Evolutionary conservation across 2,888 invertebrate species (phyloP).

Genomic region (Cosmia trapezina): DNA sequence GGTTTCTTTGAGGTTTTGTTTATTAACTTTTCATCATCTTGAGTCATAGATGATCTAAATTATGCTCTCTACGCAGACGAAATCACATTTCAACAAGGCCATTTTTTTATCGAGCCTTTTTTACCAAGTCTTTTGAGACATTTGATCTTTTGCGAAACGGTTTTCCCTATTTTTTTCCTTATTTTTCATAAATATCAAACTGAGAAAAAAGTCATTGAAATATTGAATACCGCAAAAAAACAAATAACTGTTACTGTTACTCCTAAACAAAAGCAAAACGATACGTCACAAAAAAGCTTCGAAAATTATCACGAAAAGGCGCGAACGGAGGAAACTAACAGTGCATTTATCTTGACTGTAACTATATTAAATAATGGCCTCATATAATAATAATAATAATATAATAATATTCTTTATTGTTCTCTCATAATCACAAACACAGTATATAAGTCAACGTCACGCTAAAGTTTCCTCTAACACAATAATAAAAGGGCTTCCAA

Average conservation of each 20-base stretch:
- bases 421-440: too few species aligned
- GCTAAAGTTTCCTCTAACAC: conserved; percentile 56
- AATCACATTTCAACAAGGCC: neutral
- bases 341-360: conserved; percentile 54
- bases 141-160: conserved; percentile 7
- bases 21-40: neutral
- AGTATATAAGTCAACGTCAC: conserved; percentile 62
- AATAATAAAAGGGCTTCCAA: conserved; percentile 61
- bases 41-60: neutral
- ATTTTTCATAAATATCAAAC: neutral
- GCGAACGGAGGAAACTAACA: conserved; percentile 23
- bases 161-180: conserved; percentile 1
- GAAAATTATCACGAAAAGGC: conserved; percentile 33
- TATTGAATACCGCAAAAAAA: conserved; percentile 6
- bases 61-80: neutral
- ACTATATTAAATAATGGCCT: conserved; percentile 57
- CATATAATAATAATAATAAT: too few species aligned
- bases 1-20: neutral
- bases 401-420: too few species aligned
- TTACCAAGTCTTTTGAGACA: conserved; percentile 15
- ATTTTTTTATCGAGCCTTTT: conserved; percentile 7
- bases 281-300: conserved; percentile 22
- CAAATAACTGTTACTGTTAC: neutral
- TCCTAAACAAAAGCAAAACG: neutral
- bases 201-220: neutral